A percentile compares a stretch with the other conserved stretches of the same genome.
Conservation (phyloP, 2,797 vertebrate genomes). For the Myotis pilosus region DNA sequence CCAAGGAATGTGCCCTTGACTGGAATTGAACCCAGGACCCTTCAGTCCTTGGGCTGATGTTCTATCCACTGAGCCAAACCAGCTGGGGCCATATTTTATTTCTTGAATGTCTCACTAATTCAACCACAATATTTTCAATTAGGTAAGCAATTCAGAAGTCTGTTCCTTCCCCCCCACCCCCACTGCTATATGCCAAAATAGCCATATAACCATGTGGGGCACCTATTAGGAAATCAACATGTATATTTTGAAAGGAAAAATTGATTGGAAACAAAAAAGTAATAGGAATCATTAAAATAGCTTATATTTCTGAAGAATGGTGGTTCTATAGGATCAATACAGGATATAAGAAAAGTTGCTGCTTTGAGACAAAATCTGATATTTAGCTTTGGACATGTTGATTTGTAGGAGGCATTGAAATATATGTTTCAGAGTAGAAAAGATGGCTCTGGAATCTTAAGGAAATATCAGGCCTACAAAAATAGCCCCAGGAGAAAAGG, state of each 20-base stretch:
- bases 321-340: neutral
- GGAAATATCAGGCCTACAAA: neutral
- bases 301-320: neutral
- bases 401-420: neutral
- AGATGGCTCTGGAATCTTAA: neutral
- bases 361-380: neutral
- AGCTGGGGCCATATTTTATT: neutral
- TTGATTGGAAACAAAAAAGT: neutral
- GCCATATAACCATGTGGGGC: rapidly evolving
- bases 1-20: neutral
- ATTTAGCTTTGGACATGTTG: neutral
- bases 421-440: neutral
- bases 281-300: neutral
- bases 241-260: neutral
- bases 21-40: neutral
- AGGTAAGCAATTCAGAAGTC: neutral
- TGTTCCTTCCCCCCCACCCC: neutral
- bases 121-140: neutral
- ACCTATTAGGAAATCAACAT: neutral
- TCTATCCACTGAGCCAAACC: neutral
- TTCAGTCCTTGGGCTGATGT: neutral
- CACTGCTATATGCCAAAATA: neutral
- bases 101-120: neutral
- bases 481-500: neutral
- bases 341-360: neutral